Evolutionary conservation across 2,113 vertebrate genomes (phyloP).

Genomic region (Promerops cafer): DNA sequence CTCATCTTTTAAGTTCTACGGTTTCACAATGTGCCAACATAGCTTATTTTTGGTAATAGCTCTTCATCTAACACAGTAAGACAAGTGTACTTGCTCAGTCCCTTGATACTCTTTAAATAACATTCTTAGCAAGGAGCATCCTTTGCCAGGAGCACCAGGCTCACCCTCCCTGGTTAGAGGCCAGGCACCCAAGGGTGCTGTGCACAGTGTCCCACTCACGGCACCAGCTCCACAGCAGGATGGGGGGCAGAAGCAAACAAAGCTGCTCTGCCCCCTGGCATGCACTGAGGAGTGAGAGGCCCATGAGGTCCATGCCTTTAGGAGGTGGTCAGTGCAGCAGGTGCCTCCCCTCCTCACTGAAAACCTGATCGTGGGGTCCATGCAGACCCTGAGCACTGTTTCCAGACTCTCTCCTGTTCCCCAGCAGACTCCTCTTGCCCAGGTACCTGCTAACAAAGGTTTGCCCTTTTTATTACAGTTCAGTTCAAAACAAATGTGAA

Average conservation of each 20-base stretch:
- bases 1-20: not conserved
- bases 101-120: not conserved
- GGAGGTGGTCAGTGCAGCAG: not conserved
- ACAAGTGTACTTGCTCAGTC: not conserved
- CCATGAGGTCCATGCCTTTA: no score
- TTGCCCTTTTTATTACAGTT: not conserved
- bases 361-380: fast-evolving
- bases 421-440: not conserved
- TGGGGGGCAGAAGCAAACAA: not conserved
- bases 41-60: constrained; percentile 18
- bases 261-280: not conserved
- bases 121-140: not conserved
- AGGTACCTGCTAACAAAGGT: not conserved
- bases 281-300: fast-evolving
- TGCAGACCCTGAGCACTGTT: not conserved
- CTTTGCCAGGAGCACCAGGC: not conserved
- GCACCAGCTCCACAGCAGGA: not conserved
- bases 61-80: constrained; percentile 1
- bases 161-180: not conserved
- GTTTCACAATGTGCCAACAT: not conserved
- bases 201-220: fast-evolving
- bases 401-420: not conserved
- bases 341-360: not conserved
- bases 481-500: not conserved
- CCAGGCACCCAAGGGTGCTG: not conserved